These are phyloP conservation scores for Boloria selene DNA, from an alignment of 2,888 invertebrate genomes.

Conservation along the genomic window DNA sequence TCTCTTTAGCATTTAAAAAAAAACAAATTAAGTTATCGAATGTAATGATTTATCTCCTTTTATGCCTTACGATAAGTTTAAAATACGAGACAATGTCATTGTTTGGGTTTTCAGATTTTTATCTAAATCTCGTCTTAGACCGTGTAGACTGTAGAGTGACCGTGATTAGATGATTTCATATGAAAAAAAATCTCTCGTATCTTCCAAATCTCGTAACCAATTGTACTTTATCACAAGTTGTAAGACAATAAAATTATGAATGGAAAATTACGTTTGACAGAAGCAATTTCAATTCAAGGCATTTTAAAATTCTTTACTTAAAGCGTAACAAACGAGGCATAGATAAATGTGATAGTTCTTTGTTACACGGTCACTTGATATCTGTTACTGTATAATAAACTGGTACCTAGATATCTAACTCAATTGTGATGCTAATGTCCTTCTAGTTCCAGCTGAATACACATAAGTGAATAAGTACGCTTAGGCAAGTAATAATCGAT, in stretches of 20 bases:
- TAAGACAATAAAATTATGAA: too few species aligned
- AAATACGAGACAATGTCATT: slow-evolving; percentile 32
- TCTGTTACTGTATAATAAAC: slow-evolving; percentile 38
- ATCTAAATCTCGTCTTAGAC: background rate
- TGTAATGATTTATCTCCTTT: slow-evolving; percentile 2
- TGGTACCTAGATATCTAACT: slow-evolving; percentile 40
- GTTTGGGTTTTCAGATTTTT: slow-evolving; percentile 12
- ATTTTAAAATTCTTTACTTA: slow-evolving; percentile 11
- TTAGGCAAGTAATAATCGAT: background rate
- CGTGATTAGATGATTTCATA: background rate
- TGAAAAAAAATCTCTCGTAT: background rate
- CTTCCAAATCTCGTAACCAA: too few species aligned
- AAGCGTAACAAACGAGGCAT: slow-evolving; percentile 34
- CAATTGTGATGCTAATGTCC: slow-evolving; percentile 47
- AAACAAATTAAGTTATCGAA: background rate
- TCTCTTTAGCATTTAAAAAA: too few species aligned
- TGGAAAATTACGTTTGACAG: too few species aligned
- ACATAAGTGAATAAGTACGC: background rate
- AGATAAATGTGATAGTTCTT: slow-evolving; percentile 42
- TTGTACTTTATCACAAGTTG: too few species aligned
- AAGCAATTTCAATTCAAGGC: slow-evolving; percentile 3
- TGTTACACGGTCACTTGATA: slow-evolving; percentile 39
- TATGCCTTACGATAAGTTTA: slow-evolving; percentile 25
- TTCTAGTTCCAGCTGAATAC: slow-evolving; percentile 29
- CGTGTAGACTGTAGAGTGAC: too few species aligned